phyloP scores from a whole-genome alignment of 1,140 invertebrate species.

The Plutomurus gul region DNA sequence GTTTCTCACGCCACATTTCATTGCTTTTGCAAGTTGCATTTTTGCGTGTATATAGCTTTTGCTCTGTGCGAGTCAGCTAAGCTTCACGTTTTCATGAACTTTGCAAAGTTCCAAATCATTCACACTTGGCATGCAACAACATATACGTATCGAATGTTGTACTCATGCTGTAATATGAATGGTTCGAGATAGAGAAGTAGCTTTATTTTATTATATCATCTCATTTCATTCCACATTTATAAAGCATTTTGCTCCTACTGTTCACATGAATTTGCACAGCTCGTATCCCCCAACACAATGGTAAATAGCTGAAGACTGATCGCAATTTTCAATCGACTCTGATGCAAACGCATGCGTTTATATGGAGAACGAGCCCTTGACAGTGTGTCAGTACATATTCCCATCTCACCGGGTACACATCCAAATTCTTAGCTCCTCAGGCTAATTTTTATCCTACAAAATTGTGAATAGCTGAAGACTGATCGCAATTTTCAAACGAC shows the following conservation, averaged over 20 bases:
- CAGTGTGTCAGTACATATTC: constrained; percentile 4
- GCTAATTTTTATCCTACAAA: background rate
- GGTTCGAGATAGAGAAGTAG: no score
- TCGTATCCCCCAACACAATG: background rate
- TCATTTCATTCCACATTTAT: background rate
- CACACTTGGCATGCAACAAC: no score
- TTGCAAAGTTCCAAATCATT: background rate
- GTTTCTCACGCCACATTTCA: constrained; percentile 20
- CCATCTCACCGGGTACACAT: background rate
- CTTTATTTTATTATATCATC: background rate
- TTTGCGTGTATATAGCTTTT: background rate
- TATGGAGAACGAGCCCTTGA: constrained; percentile 1
- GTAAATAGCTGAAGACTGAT: background rate
- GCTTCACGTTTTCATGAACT: background rate
- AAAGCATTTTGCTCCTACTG: background rate
- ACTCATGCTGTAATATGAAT: no score
- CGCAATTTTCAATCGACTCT: background rate
- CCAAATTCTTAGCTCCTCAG: background rate
- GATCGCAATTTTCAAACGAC: background rate
- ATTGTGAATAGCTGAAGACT: background rate
- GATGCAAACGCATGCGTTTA: constrained; percentile 12
- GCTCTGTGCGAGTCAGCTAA: background rate
- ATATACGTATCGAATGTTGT: no score
- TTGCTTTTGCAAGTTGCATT: constrained; percentile 5
- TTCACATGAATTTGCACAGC: background rate